Evolutionary conservation across 2,888 invertebrate species (phyloP), one percentile per base, ranked within the genome.

Genomic region (Pseudococcus jackbeardsleyi): DNA sequence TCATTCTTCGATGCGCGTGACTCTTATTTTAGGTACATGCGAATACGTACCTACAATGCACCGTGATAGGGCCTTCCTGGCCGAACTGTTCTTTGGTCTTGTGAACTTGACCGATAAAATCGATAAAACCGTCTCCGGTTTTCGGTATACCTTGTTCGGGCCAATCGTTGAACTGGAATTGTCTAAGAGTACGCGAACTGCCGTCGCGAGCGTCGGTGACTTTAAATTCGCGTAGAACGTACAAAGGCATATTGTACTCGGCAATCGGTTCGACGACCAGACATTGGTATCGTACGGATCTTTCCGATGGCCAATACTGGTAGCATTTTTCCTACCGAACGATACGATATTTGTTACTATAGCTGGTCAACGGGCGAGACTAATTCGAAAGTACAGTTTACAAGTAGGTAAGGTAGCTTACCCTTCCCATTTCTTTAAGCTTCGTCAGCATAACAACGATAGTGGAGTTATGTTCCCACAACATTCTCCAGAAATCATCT

Each of bases 71-170:
- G 11, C 99, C 99, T 91, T 99, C 99, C 91, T 99, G 99, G 8
- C 99, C 99, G 92, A 99, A 99, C 92, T 99, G 99, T 91, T 99
- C 98, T 93, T 99, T 99, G 87, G 99, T 99, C 93, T 99, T 99
- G 93, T 99, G 99, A 85, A 99, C 99, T 92, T 99, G 99, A 9
- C 99, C 98, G 90, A 99, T 97, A 93, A 99, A 99, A 92, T 99
- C 99, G 90, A 99, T 99, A 93, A 99, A 99, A 68, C 98, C 98
- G 91, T 99, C 99, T 0, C 98, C 99, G 68, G 97, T 97, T 92
- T 98, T 98, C 11, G 99, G 99, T 54, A 99, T 98, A 39, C 98
- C 97, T 91, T 96, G 98, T 91, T 96, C 99, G 0, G 98, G 98
- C 98, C 98, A 98, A 92, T 98, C 98, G 89, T 96, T 97, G 92